These are phyloP conservation scores for Triplophysa dalaica DNA, from an alignment of 2,113 vertebrate species.

Conservation along the genomic window DNA sequence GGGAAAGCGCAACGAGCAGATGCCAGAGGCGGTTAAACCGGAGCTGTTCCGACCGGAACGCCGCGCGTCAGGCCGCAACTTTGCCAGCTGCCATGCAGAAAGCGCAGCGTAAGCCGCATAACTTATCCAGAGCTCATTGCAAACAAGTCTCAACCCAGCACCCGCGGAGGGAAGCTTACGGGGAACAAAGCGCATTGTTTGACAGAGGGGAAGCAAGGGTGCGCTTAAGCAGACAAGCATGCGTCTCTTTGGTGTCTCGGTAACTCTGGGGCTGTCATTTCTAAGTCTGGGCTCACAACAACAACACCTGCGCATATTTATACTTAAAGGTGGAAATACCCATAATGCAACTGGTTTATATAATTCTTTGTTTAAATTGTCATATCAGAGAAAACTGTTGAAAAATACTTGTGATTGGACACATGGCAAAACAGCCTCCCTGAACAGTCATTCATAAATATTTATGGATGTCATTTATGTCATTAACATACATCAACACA, in stretches of 20 bases:
- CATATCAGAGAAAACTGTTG: no score
- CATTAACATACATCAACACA: no score
- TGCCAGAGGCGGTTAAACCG: conserved; percentile 6
- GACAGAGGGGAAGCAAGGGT: not conserved
- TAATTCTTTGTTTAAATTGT: not conserved
- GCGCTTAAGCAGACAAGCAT: not conserved
- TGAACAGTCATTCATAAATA: no score
- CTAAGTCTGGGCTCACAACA: not conserved
- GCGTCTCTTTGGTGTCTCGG: not conserved
- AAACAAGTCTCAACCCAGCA: conserved; percentile 15
- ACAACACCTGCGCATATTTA: not conserved
- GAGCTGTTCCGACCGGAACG: not conserved
- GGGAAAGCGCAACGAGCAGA: conserved; percentile 10
- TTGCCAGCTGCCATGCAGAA: conserved; percentile 9
- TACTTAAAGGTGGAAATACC: not conserved
- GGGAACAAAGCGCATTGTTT: conserved; percentile 28
- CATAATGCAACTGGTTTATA: not conserved
- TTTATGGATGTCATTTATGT: no score
- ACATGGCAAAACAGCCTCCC: no score
- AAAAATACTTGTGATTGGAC: no score
- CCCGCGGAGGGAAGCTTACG: conserved; percentile 11
- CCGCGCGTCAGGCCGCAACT: not conserved
- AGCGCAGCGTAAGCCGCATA: not conserved
- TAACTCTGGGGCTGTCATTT: not conserved
- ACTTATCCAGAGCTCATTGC: conserved; percentile 27